Conservation (phyloP, 2,888 invertebrate species). For the Phyllotreta cruciferae region DNA sequence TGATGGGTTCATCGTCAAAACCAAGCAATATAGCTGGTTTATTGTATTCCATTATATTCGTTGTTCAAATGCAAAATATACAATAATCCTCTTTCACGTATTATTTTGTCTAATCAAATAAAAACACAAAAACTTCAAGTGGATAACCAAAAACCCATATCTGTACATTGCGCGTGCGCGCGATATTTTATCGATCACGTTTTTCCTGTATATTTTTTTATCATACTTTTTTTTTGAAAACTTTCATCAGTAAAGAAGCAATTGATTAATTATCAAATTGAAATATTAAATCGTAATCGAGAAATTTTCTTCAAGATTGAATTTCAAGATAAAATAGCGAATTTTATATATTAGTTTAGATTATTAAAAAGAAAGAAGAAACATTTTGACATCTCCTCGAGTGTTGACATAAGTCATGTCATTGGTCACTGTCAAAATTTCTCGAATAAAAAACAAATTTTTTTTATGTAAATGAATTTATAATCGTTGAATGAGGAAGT, state of each 20-base stretch:
- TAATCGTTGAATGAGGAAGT: slow-evolving; percentile 5
- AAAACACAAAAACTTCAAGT: slow-evolving; percentile 22
- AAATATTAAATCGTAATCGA: too few species aligned
- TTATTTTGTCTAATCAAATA: slow-evolving; percentile 26
- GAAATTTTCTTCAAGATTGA: neutral
- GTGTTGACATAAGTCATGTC: too few species aligned
- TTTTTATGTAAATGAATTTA: slow-evolving; percentile 9
- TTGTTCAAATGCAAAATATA: too few species aligned
- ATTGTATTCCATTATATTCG: slow-evolving; percentile 59
- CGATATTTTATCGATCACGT: too few species aligned
- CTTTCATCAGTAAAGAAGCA: too few species aligned
- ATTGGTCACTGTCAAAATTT: neutral
- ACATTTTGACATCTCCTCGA: neutral
- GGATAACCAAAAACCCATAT: slow-evolving; percentile 24
- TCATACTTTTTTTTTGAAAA: too few species aligned
- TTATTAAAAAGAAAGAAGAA: neutral
- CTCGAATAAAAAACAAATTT: slow-evolving; percentile 18
- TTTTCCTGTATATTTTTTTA: too few species aligned
- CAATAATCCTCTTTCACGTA: too few species aligned
- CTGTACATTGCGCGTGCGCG: neutral
- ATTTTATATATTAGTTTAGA: too few species aligned
- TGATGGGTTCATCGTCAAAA: slow-evolving; percentile 79
- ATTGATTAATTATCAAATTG: too few species aligned
- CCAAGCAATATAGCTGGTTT: slow-evolving; percentile 74
- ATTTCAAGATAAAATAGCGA: too few species aligned